Base-by-base conservation (phyloP, 2,888 invertebrate species). In the Lumbricus terrestris region DNA sequence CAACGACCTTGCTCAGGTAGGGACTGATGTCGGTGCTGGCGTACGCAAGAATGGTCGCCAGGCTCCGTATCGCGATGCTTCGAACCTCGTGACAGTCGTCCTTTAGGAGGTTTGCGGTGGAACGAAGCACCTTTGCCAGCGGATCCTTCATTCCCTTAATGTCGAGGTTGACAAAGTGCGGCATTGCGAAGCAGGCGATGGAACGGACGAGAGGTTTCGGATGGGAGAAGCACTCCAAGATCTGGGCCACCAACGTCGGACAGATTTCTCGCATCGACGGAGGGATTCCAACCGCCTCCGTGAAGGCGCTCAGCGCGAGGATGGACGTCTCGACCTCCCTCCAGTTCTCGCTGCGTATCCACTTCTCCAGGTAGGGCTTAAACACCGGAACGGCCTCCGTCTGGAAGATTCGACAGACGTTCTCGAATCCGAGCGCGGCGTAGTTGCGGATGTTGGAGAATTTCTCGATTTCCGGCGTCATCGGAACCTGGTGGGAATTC, bases 161-260 rank as follows among this genome's bases (percentile, higher is more conserved):
- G 16, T 82, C 54, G 23, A 90, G 34, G 69, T 91, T 91, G 83
- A 92, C 89, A 83, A 92, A 91, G 15, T 90, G 91, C 82, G 91
- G 92, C 90, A 91, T 90, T 3, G 91, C 82, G 54, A 92, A 92
- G 88, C 92, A 92, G 33, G 92, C 90, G 40, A 92, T 92, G 47
- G 92, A 54, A 20, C 92, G 89, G 18, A 92, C 90, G 11, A 92
- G 90, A 13, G 92, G 91, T 54, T 91, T 82, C 16, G 82, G 88
- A 82, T 92, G 90, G 29, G 90, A 82, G 82, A 91, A 91, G 20
- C 40, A 35, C 89, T 92, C 91, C 6, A 92, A 37, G 29, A 92
- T 69, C 40, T 85, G 69, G n/a, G 90, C 47, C 16, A 92, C 82
- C 0, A 92, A 18, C 8, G 89, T 69, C 8, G 90, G 88, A 47